Evolutionary conservation across 2,888 invertebrate genomes (phyloP).

Genomic region (Loripinus fragilis): DNA sequence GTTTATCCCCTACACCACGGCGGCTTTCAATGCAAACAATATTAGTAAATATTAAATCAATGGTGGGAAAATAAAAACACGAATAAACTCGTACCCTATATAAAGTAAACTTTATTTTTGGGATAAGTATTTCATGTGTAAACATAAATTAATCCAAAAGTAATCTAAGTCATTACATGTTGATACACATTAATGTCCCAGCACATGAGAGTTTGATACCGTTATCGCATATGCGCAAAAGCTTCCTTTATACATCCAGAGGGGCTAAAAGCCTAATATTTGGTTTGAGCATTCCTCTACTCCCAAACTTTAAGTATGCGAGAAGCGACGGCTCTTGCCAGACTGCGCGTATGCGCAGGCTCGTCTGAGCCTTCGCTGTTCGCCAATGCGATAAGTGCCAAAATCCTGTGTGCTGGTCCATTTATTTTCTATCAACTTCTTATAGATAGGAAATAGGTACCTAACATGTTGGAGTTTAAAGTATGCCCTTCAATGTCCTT

Average conservation of each 20-base stretch:
- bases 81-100: neutral
- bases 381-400: too few relatives aligned
- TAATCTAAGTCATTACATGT: neutral
- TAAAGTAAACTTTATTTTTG: neutral
- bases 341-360: too few relatives aligned
- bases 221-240: too few relatives aligned
- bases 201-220: too few relatives aligned
- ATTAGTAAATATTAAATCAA: neutral
- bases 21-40: neutral
- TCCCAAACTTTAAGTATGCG: neutral
- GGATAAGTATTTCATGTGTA: neutral
- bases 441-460: neutral
- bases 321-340: too few relatives aligned
- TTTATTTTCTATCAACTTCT: neutral
- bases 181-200: neutral
- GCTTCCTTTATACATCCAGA: too few relatives aligned
- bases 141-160: conserved; percentile 6
- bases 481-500: neutral
- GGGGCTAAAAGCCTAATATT: too few relatives aligned
- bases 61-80: neutral
- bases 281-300: too few relatives aligned
- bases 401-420: neutral
- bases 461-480: neutral
- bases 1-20: too few relatives aligned
- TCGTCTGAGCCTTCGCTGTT: too few relatives aligned